Evolutionary conservation across 2,113 vertebrate genomes (phyloP), one percentile per base, ranked within the genome.

Genomic region (Piliocolobus tephrosceles): DNA sequence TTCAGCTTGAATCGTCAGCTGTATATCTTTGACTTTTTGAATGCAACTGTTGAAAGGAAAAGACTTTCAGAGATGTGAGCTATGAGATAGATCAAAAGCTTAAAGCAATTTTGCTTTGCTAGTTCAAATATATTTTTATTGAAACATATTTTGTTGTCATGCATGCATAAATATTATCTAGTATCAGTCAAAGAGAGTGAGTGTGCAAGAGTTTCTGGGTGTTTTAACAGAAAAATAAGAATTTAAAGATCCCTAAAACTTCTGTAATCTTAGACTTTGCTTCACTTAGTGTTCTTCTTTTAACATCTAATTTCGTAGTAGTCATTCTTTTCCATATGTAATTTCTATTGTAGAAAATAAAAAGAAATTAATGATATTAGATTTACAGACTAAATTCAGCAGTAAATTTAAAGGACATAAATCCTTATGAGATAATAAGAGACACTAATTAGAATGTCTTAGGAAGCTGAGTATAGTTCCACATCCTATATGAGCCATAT

Each of bases 1-100:
- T 98, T 98, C 98, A 97, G 98, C 98, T 99, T 95, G 98, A 98
- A 98, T 98, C 97, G 96, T 99, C 98, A 98, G 98, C 98, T 98
- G 98, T 99, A 98, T 98, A 98, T 99, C 98, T 99, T 98, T 96
- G 98, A 97, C 97, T 98, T 98, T 98, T 98, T 98, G 98, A 98
- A 98, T 97, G 97, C 94, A 98, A 89, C 97, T 98, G 98, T 98
- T 99, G 98, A 99, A 99, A 99, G 98, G 98, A 98, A 98, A 99
- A 97, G 96, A 98, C 97, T 98, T 98, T 97, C 98, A 98, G 97
- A 95, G 95, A 98, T 91, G 98, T 98, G 98, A 98, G 98, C 98
- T 95, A 98, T 93, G 98, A 97, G 98, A 55, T 92, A 99, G 98
- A 99, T 99, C 98, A 99, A 99, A 99, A 98, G 98, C 98, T 97